These are phyloP conservation scores for Catotricha subobsoleta DNA, from an alignment of 2,888 invertebrate genomes.

Conservation along the genomic window DNA sequence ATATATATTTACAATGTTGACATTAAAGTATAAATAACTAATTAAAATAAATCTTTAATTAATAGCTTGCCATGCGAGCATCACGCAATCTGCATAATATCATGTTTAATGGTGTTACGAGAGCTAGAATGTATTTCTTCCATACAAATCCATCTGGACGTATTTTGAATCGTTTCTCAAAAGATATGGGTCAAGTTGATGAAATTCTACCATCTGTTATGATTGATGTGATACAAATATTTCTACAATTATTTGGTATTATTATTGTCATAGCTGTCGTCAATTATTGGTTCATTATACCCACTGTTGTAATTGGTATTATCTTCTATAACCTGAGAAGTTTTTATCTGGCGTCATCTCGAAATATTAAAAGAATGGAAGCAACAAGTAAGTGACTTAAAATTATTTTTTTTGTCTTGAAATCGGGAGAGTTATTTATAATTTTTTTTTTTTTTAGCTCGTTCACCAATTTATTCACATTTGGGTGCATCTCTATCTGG, in stretches of 20 bases:
- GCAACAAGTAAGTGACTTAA: constrained; percentile 50
- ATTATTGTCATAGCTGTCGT: constrained; percentile 58
- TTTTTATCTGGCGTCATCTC: constrained; percentile 61
- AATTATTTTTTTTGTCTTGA: background rate
- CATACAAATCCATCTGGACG: constrained; percentile 69
- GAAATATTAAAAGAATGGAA: constrained; percentile 65
- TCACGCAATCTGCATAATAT: constrained; percentile 60
- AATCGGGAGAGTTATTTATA: background rate
- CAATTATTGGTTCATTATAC: constrained; percentile 54
- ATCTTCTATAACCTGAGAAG: constrained; percentile 58
- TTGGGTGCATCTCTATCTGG: constrained; percentile 78
- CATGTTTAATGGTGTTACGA: constrained; percentile 69
- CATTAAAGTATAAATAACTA: constrained; percentile 33
- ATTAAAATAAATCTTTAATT: constrained; percentile 32
- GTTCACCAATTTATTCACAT: constrained; percentile 92
- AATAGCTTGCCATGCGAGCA: constrained; percentile 50
- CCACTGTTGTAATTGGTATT: constrained; percentile 48
- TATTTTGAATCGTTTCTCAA: constrained; percentile 76
- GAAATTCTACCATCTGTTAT: constrained; percentile 28
- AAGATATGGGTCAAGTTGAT: constrained; percentile 50
- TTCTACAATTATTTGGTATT: constrained; percentile 62
- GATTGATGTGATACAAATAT: constrained; percentile 45
- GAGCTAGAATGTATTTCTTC: constrained; percentile 73
- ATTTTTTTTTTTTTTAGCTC: constrained; percentile 36
- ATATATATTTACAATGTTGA: constrained; percentile 8